Evolutionary conservation across 1,140 invertebrate genomes (phyloP), one percentile per base, ranked within the genome.

Genomic region (Sesamia nonagrioides): DNA sequence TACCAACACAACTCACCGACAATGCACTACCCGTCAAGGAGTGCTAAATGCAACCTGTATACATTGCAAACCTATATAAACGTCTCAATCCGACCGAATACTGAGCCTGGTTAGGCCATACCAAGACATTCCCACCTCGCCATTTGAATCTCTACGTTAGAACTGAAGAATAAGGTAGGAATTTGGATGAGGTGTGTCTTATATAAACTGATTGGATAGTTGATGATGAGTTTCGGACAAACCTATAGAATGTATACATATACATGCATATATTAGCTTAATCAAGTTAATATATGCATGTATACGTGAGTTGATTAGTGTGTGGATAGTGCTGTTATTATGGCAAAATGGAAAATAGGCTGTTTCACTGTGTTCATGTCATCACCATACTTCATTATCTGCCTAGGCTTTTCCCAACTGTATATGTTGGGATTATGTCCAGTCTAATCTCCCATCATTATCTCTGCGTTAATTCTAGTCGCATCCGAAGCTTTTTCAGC

Each of bases 151-250:
- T n/a, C 33, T 27, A 60, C 71, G 13, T 45, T 60, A 9, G 48
- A 11, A 9, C 18, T 0, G 21, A 0, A 15, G 4, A 2, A 4
- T 45, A 60, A 27, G 40, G 54, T 40, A 27, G 11, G 15, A 37
- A 60, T 42, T 74, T 4, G 15, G 15, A 11, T 15, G 11, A 33
- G 13, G 13, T 4, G 17, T 8, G 4, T 33, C 6, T 42, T 45
- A 17, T 42, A 21, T 48, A 37, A 37, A 71, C 68, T 71, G 54
- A 74, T 74, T 74, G 71, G 60, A 17, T 56, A 27, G 18, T 74
- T 15, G 21, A 11, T 13, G 40, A 69, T 50, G 66, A 60, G 18
- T 74, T 56, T 27, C 54, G 13, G 52, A 58, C 54, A 72, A 72
- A 72, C 71, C 33, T 54, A n/a, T 56, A 27, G 54, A 58, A 45